Base-by-base conservation (phyloP, 2,888 invertebrate genomes). In the Caenorhabditis sulstoni region DNA sequence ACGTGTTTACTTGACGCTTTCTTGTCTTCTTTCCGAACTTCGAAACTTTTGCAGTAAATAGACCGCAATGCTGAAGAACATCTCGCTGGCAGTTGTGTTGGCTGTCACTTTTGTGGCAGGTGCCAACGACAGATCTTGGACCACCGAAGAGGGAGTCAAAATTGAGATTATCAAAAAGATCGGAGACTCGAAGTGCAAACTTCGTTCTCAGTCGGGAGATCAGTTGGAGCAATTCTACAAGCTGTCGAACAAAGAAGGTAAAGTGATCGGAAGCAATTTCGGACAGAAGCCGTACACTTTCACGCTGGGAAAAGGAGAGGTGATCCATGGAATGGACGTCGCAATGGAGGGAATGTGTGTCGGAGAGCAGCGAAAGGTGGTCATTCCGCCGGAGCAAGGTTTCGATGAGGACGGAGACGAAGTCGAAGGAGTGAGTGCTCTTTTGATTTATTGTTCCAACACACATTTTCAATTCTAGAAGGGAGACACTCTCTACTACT, bases 121-220 rank as follows among this genome's bases (percentile, higher is more conserved):
- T 9, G 20, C 41, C 7, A 85, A 85, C 53, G 84, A 86, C 41
- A 79, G 89, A 29, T 81, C 82, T 23, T 89, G 89, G 89, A 84
- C 83, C 18, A 88, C 89, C 11, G 89, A 89, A 8, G 89, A 89
- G 23, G 89, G 89, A 12, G 81, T 90, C 49, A 83, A 87, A 49
- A 86, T 89, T 52, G 89, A 89, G 67, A 89, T 89, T 75, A 89
- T 89, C 76, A 88, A 89, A 64, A 89, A 88, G 67, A 88, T 89
- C 52, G 85, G 87, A 22, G 89, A 88, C 47, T 81, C 82, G 8
- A 89, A 89, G 57, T 89, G 89, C 62, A 88, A 87, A 65, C 80
- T 90, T 55, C 75, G 78, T 20, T 85, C 87, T 4, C 79, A 88
- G 70, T n/a, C 80, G 11, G 90, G 90, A 18, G 89, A 89, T 73